Conservation (phyloP, 1,140 invertebrate genomes). For the Drosophila albomicans region DNA sequence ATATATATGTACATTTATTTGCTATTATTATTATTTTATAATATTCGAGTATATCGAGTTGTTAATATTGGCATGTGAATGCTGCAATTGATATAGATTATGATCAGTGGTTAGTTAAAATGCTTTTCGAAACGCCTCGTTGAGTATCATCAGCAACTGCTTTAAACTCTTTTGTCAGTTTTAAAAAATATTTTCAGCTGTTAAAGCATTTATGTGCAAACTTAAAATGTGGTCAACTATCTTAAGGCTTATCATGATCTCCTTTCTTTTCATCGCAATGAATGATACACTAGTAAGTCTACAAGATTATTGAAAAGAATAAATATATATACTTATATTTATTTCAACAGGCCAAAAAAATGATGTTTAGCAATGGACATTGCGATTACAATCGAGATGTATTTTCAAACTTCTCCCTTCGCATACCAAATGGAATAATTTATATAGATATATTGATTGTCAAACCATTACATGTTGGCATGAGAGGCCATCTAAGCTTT, state of each 20-base stretch:
- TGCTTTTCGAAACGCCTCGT: background rate
- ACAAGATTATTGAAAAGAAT: background rate
- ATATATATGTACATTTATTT: too few relatives aligned
- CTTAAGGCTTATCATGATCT: background rate
- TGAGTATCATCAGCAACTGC: background rate
- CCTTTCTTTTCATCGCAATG: background rate
- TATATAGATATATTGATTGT: background rate
- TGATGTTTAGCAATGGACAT: background rate
- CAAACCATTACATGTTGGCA: background rate
- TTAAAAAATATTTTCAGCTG: background rate
- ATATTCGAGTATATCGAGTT: too few relatives aligned
- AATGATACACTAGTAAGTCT: background rate
- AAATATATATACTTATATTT: background rate
- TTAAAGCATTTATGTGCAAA: background rate
- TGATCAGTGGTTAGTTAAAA: too few relatives aligned
- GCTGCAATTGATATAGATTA: too few relatives aligned
- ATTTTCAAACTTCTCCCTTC: background rate
- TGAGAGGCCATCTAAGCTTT: slow-evolving; percentile 1
- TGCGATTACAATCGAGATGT: background rate
- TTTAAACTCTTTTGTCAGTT: background rate
- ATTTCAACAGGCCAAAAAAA: background rate
- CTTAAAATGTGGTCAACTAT: background rate
- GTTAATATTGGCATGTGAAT: too few relatives aligned
- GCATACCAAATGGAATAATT: background rate
- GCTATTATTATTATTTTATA: too few relatives aligned